Percentiles rank a stretch among this genome's conserved stretches.
Evolutionary conservation across 2,113 vertebrate species (phyloP).

Genomic region (Oxygymnocypris stewartii): DNA sequence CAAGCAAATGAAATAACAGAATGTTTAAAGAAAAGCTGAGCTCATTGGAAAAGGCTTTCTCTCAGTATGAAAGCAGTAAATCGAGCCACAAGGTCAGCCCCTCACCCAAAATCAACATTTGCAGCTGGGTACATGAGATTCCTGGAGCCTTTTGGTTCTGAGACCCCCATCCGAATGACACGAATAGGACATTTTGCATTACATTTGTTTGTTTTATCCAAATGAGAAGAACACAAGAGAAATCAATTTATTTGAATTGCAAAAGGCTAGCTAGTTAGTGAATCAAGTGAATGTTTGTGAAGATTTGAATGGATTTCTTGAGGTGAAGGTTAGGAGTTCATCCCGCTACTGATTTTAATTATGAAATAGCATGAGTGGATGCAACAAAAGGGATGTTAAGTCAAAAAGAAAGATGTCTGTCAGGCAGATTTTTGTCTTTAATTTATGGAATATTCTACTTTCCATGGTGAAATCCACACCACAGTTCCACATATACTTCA

Average conservation of each 20-base stretch:
- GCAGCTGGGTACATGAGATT: not conserved
- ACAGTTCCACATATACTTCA: slow-evolving; percentile 22
- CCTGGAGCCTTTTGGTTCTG: slow-evolving; percentile 11
- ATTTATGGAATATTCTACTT: slow-evolving; percentile 19
- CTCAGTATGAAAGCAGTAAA: slow-evolving; percentile 7
- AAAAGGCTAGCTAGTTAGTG: not conserved
- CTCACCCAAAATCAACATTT: slow-evolving; percentile 41
- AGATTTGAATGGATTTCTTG: not conserved
- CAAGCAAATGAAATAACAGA: slow-evolving; percentile 25
- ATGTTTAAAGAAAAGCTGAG: slow-evolving; percentile 29
- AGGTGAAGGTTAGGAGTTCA: not conserved
- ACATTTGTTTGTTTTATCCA: not conserved
- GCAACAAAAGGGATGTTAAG: not conserved
- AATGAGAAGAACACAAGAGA: not conserved
- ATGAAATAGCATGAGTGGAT: not conserved
- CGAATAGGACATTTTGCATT: not conserved
- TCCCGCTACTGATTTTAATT: not conserved
- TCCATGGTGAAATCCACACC: not conserved
- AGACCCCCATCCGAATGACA: not conserved
- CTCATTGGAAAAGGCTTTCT: slow-evolving; percentile 18
- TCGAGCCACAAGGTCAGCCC: slow-evolving; percentile 31
- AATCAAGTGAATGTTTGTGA: not conserved
- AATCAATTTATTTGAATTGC: not conserved
- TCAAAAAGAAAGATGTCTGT: not conserved
- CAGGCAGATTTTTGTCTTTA: not conserved